Evolutionary conservation across 2,113 vertebrate species (phyloP).

Genomic region (Prunella fulvescens): DNA sequence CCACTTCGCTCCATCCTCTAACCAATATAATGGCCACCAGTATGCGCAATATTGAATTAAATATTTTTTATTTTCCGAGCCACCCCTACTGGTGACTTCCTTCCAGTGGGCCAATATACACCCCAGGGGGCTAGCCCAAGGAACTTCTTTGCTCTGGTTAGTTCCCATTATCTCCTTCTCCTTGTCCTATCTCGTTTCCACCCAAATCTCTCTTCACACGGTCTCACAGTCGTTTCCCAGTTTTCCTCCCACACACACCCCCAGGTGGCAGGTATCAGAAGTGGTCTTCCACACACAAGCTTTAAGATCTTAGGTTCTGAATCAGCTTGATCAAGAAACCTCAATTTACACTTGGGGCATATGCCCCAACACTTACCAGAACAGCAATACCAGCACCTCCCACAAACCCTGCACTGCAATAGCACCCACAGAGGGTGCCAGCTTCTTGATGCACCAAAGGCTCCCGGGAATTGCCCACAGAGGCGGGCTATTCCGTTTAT

Average conservation of each 20-base stretch:
- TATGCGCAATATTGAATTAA: not conserved
- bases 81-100: not conserved
- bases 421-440: not conserved
- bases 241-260: not conserved
- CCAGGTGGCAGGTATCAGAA: not conserved
- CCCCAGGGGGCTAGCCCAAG: not conserved
- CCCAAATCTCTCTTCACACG: not conserved
- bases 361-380: not conserved
- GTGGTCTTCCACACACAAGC: not conserved
- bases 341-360: not conserved
- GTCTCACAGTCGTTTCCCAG: not conserved
- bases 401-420: not conserved
- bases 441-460: not conserved
- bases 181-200: not conserved
- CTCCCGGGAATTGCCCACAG: not conserved
- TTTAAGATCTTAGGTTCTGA: not conserved
- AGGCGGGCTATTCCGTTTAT: not conserved
- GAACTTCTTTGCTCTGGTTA: not conserved
- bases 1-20: not conserved
- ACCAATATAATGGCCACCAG: not conserved
- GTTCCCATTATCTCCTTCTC: not conserved
- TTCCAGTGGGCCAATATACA: not conserved
- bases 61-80: not conserved
- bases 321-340: not conserved
- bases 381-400: not conserved